Evolutionary conservation across 23 tunicate genomes (phyloP).

Genomic region (Halocynthia aurantium): DNA sequence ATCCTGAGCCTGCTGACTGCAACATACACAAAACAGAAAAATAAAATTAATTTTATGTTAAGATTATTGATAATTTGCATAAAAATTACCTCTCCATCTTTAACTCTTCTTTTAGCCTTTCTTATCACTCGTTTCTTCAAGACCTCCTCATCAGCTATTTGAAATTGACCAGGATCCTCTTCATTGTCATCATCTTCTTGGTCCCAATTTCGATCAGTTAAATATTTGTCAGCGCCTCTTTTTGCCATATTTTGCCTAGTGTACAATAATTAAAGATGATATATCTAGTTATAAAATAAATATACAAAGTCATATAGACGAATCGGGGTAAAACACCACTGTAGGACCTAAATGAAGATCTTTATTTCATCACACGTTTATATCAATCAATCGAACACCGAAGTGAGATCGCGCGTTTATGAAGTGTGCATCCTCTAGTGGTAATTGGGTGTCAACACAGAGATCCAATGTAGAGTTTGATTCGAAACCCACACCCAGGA

Average conservation of each 20-base stretch:
- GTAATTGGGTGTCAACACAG: too few relatives aligned
- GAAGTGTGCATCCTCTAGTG: too few relatives aligned
- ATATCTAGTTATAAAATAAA: too few relatives aligned
- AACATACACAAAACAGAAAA: not conserved
- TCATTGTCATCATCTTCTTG: slow-evolving; percentile 71
- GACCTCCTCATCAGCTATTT: slow-evolving; percentile 44
- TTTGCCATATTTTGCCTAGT: slow-evolving; percentile 28
- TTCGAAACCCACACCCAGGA: too few relatives aligned
- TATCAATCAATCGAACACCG: too few relatives aligned
- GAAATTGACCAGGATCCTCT: slow-evolving; percentile 42
- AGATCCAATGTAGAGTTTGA: too few relatives aligned
- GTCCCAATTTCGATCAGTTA: slow-evolving; percentile 95
- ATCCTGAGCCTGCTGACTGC: not conserved
- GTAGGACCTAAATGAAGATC: too few relatives aligned
- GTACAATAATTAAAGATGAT: too few relatives aligned
- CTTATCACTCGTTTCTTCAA: slow-evolving; percentile 51
- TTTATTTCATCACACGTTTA: too few relatives aligned
- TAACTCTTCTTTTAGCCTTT: slow-evolving; percentile 61
- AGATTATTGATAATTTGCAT: not conserved
- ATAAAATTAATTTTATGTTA: not conserved
- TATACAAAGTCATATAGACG: too few relatives aligned
- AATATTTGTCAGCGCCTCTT: slow-evolving; percentile 68
- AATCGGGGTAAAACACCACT: too few relatives aligned
- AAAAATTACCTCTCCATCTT: not conserved
- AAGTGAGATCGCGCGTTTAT: too few relatives aligned